Evolutionary conservation across 2,113 vertebrate species (phyloP).

Genomic region (Telmatochromis sp.): DNA sequence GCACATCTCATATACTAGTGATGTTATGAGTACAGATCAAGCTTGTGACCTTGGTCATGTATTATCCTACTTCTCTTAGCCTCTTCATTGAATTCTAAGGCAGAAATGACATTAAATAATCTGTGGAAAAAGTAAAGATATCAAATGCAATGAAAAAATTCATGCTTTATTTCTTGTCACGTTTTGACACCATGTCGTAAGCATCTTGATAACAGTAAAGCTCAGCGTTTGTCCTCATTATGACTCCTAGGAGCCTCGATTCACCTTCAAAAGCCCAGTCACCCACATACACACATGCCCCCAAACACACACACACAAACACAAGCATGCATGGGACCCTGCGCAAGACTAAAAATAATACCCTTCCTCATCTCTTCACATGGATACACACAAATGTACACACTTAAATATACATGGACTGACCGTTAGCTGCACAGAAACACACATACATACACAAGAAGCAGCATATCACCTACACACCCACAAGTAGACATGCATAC

Average conservation of each 20-base stretch:
- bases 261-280: slow-evolving; percentile 68
- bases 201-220: slow-evolving; percentile 56
- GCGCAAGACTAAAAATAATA: slow-evolving; percentile 56
- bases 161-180: slow-evolving; percentile 55
- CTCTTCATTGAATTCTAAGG: slow-evolving; percentile 21
- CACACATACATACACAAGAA: not conserved
- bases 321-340: not conserved
- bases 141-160: slow-evolving; percentile 56
- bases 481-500: slow-evolving; percentile 1
- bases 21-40: slow-evolving; percentile 46
- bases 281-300: slow-evolving; percentile 16
- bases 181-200: slow-evolving; percentile 53
- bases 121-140: slow-evolving; percentile 46
- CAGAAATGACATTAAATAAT: slow-evolving; percentile 40
- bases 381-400: slow-evolving; percentile 30
- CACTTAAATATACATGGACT: slow-evolving; percentile 1
- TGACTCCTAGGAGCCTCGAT: slow-evolving; percentile 49
- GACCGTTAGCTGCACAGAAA: not conserved
- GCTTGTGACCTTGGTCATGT: slow-evolving; percentile 51
- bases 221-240: slow-evolving; percentile 63
- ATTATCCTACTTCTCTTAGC: slow-evolving; percentile 15
- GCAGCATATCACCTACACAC: not conserved
- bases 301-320: not conserved
- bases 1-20: slow-evolving; percentile 8
- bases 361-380: slow-evolving; percentile 32